Evolutionary conservation across 2,888 invertebrate species (phyloP), one percentile per base, ranked within the genome.

Genomic region (Phengaris arion): DNA sequence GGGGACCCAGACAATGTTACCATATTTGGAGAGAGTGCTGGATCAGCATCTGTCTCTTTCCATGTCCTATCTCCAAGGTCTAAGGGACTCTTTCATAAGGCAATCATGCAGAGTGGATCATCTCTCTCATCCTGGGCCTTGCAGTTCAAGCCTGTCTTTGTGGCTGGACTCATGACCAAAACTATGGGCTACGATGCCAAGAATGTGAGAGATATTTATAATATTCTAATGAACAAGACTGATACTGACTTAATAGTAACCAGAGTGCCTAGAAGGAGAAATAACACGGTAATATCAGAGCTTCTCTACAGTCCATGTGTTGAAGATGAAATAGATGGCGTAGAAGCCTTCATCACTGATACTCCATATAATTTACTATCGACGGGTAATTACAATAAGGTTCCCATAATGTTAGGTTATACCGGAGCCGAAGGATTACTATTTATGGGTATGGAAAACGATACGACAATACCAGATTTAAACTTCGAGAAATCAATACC

Each of bases 11-110:
- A 87, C 12, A 89, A 85, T 51, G 87, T 91, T 0, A 91, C 90
- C 0, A 78, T 91, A 70, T 89, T 92, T 77, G 92, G 92, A 0
- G 92, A 92, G 78, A 92, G 92, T 70, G 92, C 92, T 75, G 92
- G 92, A 1, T 87, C 83, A 0, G 82, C 85, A 0, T 87, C 92
- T 0, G 87, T 91, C 1, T 91, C 92, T 0, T 88, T 81, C 15
- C 91, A 90, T 22, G 73, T 90, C 2, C 77, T 91, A 0, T 92
- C 92, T 3, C 87, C 87, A 0, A 89, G 89, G 88, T 87, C 92
- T 0, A 88, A 84, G 79, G 91, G 90, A 0, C 80, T 91, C 0
- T 93, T 92, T 74, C 89, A 91, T 68, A 90, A 85, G 82, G 92
- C 87, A 1, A 91, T 93, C 13, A 79, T 86, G 46, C 89, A 92